These are phyloP conservation scores for Oncorhynchus gorbuscha DNA, from an alignment of 2,113 vertebrate genomes.

Conservation along the genomic window DNA sequence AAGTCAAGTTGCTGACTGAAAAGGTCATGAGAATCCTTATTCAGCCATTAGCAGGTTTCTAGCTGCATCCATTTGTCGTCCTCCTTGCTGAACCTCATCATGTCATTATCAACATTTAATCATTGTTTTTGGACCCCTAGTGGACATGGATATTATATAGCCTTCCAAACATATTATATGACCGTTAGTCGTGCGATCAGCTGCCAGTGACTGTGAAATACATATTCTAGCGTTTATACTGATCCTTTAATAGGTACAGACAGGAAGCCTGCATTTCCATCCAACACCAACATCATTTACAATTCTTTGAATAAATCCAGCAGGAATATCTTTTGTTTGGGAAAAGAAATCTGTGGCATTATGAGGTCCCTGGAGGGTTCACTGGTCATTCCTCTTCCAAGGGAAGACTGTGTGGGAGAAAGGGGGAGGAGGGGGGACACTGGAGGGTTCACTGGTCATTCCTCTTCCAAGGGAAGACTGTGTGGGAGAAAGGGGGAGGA, in stretches of 20 bases:
- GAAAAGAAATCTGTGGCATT: slow-evolving; percentile 68
- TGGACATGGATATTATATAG: slow-evolving; percentile 64
- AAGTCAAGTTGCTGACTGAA: slow-evolving; percentile 41
- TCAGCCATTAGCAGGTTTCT: slow-evolving; percentile 48
- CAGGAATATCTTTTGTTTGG: slow-evolving; percentile 68
- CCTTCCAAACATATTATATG: slow-evolving; percentile 53
- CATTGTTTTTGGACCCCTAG: slow-evolving; percentile 57
- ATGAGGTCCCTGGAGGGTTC: slow-evolving; percentile 57
- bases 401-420: background rate
- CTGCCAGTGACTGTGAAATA: slow-evolving; percentile 61
- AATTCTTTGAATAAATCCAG: slow-evolving; percentile 64
- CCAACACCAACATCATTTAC: slow-evolving; percentile 66
- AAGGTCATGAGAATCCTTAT: slow-evolving; percentile 49
- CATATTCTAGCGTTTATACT: slow-evolving; percentile 56
- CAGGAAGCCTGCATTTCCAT: slow-evolving; percentile 55
- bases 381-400: too few relatives aligned
- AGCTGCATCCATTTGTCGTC: background rate
- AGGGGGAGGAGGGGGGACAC: slow-evolving; percentile 11
- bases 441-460: too few relatives aligned
- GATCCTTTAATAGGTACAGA: slow-evolving; percentile 61
- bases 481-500: fast-evolving
- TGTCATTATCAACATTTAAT: slow-evolving; percentile 59
- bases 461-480: too few relatives aligned
- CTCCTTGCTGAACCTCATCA: slow-evolving; percentile 47
- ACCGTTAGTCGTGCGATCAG: slow-evolving; percentile 53